phyloP scores from a whole-genome alignment of 2,113 vertebrate genomes.

The Lepidothrix coronata region DNA sequence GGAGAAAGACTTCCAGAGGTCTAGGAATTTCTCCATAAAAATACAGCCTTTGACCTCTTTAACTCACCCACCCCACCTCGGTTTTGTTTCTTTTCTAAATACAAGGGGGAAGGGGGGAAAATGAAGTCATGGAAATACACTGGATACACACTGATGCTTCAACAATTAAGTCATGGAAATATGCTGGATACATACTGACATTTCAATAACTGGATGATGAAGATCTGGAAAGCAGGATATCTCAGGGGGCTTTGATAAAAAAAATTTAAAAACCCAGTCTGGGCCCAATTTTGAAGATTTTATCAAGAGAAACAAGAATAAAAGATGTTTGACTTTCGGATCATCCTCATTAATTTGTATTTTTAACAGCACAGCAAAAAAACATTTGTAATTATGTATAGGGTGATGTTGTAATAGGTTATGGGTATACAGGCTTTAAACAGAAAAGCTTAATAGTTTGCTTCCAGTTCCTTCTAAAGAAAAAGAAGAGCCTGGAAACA shows the following conservation, averaged over 20 bases:
- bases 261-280: not conserved
- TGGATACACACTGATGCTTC: not conserved
- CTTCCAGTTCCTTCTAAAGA: not conserved
- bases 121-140: not conserved
- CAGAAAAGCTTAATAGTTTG: not conserved
- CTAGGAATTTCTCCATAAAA: not conserved
- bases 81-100: not conserved
- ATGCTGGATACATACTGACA: not conserved
- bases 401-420: not conserved
- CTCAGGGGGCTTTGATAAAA: not conserved
- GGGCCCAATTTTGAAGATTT: not conserved
- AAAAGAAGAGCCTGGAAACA: not conserved
- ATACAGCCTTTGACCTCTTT: not conserved
- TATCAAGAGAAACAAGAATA: not conserved
- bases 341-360: not conserved
- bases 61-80: not conserved
- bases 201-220: not conserved
- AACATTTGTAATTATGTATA: not conserved
- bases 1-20: not conserved
- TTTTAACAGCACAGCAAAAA: not conserved
- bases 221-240: not conserved
- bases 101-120: not conserved
- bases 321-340: not conserved
- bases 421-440: not conserved
- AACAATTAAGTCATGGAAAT: not conserved